phyloP scores from a whole-genome alignment of 2,113 vertebrate genomes.

The Rhinolophus sinicus region DNA sequence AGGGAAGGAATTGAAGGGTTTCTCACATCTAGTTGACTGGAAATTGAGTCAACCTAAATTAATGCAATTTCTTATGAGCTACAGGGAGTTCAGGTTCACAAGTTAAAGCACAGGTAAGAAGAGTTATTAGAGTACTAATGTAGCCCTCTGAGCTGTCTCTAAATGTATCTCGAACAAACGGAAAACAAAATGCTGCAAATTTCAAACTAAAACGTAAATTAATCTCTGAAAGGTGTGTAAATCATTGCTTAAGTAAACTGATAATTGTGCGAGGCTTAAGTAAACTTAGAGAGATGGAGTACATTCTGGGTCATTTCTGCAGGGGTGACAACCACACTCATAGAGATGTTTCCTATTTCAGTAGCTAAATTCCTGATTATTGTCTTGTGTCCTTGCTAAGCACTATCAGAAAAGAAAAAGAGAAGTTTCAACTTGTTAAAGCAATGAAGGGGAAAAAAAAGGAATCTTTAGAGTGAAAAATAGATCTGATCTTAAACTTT shows the following conservation, averaged over 20 bases:
- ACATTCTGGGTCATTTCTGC: neutral
- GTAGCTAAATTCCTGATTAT: constrained; percentile 23
- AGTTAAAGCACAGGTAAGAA: constrained; percentile 25
- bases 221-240: neutral
- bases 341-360: neutral
- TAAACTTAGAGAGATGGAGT: neutral
- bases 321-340: neutral
- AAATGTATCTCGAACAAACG: neutral
- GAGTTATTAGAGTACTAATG: neutral
- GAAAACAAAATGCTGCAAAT: neutral
- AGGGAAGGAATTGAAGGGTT: neutral
- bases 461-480: neutral
- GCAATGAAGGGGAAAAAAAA: neutral
- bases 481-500: neutral
- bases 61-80: neutral
- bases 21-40: neutral
- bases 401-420: neutral
- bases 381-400: neutral
- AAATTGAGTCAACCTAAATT: constrained; percentile 10
- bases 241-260: neutral
- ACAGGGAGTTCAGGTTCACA: neutral
- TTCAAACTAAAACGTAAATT: constrained; percentile 46
- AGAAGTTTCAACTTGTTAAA: neutral
- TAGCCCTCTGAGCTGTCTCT: neutral
- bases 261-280: neutral